Evolutionary conservation across 1,140 invertebrate genomes (phyloP), one percentile per base, ranked within the genome.

Genomic region (Cydia fagiglandana): DNA sequence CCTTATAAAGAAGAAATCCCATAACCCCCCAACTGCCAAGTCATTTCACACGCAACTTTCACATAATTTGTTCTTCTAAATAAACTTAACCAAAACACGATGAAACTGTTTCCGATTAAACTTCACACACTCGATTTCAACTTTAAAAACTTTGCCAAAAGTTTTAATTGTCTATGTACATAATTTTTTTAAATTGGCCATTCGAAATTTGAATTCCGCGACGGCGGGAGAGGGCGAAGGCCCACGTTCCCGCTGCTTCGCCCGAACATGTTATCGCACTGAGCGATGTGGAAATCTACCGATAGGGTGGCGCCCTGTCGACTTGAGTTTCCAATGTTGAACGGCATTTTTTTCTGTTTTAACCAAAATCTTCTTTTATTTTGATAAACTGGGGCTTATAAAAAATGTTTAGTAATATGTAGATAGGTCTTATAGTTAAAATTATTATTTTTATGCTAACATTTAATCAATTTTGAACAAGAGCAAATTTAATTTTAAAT

Each of bases 241-340:
- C 61, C 74, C 77, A 79, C 78, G 85, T 83, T 81, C 78, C 83
- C 80, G 84, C 88, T 86, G 86, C 82, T 79, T 81, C 78, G 81
- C 76, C 76, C 84, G 78, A 86, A 81, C 85, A 90, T 88, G 89
- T 88, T 90, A 89, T 91, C 89, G 86, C 83, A 91, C 89, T 91
- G 89, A 88, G 82, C 77, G 80, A 75, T 81, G 79, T 79, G 75
- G 77, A 89, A 86, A 90, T 89, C 84, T 85, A 75, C 75, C 74
- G 73, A 78, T 88, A 91, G 89, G 77, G 89, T 81, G 79, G 89
- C 84, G 73, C 80, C 38, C 24, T 64, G 75, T 82, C 83, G 79
- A 83, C 75, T 81, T 82, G 45, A 34, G 2, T n/a, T 38, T 74
- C 47, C 45, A 74, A 70, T 70, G 7, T 38, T 61, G 20, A 20